Evolutionary conservation across 2,797 vertebrate genomes (phyloP), one percentile per base, ranked within the genome.

Genomic region (Danionella dracula): DNA sequence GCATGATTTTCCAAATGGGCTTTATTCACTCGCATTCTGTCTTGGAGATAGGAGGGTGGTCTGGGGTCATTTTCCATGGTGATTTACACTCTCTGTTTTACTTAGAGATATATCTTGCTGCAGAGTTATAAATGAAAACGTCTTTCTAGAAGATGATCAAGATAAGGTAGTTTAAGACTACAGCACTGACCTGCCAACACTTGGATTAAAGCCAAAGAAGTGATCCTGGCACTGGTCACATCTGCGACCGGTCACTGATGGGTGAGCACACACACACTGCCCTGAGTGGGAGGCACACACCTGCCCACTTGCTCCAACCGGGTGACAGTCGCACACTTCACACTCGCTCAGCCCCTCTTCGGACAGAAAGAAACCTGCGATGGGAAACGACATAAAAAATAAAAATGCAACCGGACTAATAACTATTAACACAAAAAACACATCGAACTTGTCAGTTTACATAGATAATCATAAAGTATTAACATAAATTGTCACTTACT

Each of bases 201-300:
- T 86, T 57, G 82, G 84, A 75, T 94, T 88, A 78, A 97, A 95
- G 70, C 90, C 90, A 73, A 90, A 97, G 83, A 91, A 90, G 70
- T 74, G 79, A 27, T 92, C 86, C 50, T 46, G 79, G 78, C 94
- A 95, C 16, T 4, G 89, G 76, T 95, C 89, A 81, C 93, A 96
- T 1, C 78, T 86, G 9, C 59, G 84, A n/a, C 93, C 94, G 1
- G 86, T 78, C 54, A 92, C 72, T 0, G 93, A 95, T 9, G 67
- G 72, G 73, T 95, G 87, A 5, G 66, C 75, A 65, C 93, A 97
- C 61, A 70, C 19, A 70, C 93, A 95, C 63, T 90, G 91, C 42
- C 95, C 93, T 0, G 84, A 92, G 19, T 79, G 70, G 58, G 75
- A 79, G 19, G 89, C 81, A 76, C 94, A 98, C 57, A 62, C 61